Conservation (phyloP, 1,140 invertebrate species). For the Tenebrio molitor region DNA sequence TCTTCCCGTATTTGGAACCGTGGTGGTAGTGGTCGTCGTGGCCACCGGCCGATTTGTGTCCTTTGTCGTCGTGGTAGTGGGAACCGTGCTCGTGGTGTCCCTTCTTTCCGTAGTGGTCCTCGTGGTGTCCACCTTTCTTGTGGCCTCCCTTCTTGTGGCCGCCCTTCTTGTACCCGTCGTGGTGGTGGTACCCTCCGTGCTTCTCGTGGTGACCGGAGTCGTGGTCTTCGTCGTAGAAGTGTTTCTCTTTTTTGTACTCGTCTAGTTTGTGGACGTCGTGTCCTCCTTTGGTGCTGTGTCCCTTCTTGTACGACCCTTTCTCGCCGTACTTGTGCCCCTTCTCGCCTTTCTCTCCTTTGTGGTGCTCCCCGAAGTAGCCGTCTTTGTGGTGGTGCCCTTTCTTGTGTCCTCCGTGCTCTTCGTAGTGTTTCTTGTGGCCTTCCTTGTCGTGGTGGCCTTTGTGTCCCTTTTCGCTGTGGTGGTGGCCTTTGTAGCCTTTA, state of each 20-base stretch:
- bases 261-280: slow-evolving; percentile 80
- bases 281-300: slow-evolving; percentile 75
- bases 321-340: slow-evolving; percentile 75
- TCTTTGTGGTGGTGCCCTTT: slow-evolving; percentile 78
- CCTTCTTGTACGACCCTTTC: slow-evolving; percentile 75
- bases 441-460: slow-evolving; percentile 79
- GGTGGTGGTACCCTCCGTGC: slow-evolving; percentile 72
- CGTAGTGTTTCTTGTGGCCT: slow-evolving; percentile 75
- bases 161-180: slow-evolving; percentile 72
- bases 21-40: slow-evolving; percentile 77
- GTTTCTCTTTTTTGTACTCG: slow-evolving; percentile 80
- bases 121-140: slow-evolving; percentile 74
- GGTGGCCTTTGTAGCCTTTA: slow-evolving; percentile 71
- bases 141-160: slow-evolving; percentile 75
- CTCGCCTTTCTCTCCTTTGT: slow-evolving; percentile 76
- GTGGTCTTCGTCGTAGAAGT: slow-evolving; percentile 78
- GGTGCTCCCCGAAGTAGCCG: slow-evolving; percentile 77
- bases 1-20: slow-evolving; percentile 76
- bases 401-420: slow-evolving; percentile 74
- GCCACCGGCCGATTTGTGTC: slow-evolving; percentile 77
- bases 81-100: slow-evolving; percentile 74
- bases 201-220: slow-evolving; percentile 75
- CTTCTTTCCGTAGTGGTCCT: slow-evolving; percentile 74
- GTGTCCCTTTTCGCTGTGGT: slow-evolving; percentile 75
- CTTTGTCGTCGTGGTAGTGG: slow-evolving; percentile 73